Conservation (phyloP, 2,888 invertebrate species). For the Camponotus fellah region DNA sequence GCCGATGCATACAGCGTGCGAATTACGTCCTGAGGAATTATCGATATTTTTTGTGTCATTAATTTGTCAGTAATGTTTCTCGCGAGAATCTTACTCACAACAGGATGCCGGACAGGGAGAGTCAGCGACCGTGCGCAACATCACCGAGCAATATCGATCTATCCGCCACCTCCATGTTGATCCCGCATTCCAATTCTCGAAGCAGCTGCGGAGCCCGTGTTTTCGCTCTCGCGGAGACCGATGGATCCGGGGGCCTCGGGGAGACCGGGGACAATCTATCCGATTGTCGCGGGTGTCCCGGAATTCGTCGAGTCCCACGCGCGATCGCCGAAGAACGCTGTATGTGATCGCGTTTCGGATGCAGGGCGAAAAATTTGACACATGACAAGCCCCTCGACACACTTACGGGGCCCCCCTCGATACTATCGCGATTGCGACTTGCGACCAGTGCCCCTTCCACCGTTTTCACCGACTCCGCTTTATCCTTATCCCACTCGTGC, state of each 20-base stretch:
- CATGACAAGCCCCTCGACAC: conserved; percentile 57
- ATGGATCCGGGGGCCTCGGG: no score
- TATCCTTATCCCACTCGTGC: conserved; percentile 40
- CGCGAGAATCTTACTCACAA: conserved; percentile 63
- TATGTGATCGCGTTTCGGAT: conserved; percentile 13
- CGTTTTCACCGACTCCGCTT: conserved; percentile 48
- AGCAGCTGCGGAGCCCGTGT: conserved; percentile 62
- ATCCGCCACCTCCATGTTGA: conserved; percentile 82
- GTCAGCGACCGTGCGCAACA: conserved; percentile 77
- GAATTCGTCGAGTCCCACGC: background rate
- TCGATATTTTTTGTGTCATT: background rate
- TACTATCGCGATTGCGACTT: background rate
- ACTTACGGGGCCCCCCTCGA: conserved; percentile 41
- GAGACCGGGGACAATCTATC: background rate
- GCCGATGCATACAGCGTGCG: background rate
- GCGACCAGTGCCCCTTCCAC: conserved; percentile 50
- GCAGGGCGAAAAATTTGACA: conserved; percentile 52
- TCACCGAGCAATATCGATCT: conserved; percentile 78
- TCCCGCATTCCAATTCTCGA: conserved; percentile 75
- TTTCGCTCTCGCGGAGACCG: background rate
- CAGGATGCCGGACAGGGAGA: conserved; percentile 72
- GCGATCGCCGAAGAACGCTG: background rate
- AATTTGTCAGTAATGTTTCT: background rate
- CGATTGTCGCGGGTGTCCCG: background rate
- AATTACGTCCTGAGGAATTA: background rate